These are phyloP conservation scores for Melanophora roralis DNA, from an alignment of 2,888 invertebrate genomes.

Conservation along the genomic window DNA sequence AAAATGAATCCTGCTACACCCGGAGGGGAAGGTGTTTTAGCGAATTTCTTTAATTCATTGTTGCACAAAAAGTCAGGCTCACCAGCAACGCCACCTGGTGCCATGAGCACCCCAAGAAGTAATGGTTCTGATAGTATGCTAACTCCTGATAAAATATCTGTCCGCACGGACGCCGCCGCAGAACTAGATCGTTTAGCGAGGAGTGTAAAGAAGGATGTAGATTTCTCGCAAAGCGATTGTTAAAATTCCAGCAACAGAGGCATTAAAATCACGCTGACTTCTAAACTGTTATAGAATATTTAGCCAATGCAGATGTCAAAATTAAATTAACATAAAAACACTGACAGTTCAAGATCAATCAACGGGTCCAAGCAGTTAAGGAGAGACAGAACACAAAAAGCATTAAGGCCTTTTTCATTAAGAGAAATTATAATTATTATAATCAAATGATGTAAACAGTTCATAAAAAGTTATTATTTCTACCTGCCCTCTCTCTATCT, in stretches of 20 bases:
- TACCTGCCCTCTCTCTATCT: slow-evolving; percentile 42
- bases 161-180: slow-evolving; percentile 93
- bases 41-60: slow-evolving; percentile 98
- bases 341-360: background rate
- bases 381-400: slow-evolving; percentile 21
- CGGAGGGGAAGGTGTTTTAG: slow-evolving; percentile 94
- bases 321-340: slow-evolving; percentile 13
- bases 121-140: slow-evolving; percentile 73
- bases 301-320: slow-evolving; percentile 6
- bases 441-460: slow-evolving; percentile 22
- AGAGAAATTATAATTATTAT: slow-evolving; percentile 48
- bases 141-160: slow-evolving; percentile 84
- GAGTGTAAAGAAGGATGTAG: slow-evolving; percentile 78
- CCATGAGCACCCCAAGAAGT: slow-evolving; percentile 74
- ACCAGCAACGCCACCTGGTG: slow-evolving; percentile 79
- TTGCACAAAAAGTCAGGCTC: slow-evolving; percentile 94
- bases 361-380: slow-evolving; percentile 11
- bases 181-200: slow-evolving; percentile 93
- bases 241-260: slow-evolving; percentile 57
- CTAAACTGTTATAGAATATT: slow-evolving; percentile 22
- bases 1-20: slow-evolving; percentile 86
- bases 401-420: slow-evolving; percentile 36
- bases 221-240: slow-evolving; percentile 77
- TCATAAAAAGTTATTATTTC: slow-evolving; percentile 25
- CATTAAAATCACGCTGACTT: no score